Evolutionary conservation across 2,888 invertebrate species (phyloP).

Genomic region (Archaeoteleia sp.): DNA sequence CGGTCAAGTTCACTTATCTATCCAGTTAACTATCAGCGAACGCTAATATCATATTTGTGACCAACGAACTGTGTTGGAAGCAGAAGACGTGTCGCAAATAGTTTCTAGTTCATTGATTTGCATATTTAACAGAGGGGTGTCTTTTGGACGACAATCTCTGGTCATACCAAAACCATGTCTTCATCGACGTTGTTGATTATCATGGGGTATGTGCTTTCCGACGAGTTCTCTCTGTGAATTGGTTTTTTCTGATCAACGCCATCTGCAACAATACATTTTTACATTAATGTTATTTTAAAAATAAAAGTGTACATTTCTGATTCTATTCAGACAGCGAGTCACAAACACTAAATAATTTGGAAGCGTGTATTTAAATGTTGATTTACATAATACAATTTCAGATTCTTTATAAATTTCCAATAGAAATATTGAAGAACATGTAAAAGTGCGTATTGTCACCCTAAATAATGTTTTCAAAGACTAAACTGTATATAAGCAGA

Average conservation of each 20-base stretch:
- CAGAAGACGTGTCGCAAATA: constrained; percentile 57
- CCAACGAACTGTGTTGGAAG: constrained; percentile 46
- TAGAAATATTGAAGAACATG: too few species aligned
- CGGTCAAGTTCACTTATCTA: constrained; percentile 59
- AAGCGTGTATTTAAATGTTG: too few species aligned
- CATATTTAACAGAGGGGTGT: constrained; percentile 54
- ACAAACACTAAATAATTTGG: too few species aligned
- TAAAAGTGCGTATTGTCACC: too few species aligned
- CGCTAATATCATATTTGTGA: constrained; percentile 45
- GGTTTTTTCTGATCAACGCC: constrained; percentile 70
- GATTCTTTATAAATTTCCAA: too few species aligned
- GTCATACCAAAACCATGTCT: constrained; percentile 75
- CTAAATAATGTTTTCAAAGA: too few species aligned
- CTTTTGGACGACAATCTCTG: constrained; percentile 57
- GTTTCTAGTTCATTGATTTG: constrained; percentile 61
- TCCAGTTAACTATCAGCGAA: constrained; percentile 53
- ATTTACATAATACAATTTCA: too few species aligned
- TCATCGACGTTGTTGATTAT: constrained; percentile 70
- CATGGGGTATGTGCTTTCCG: constrained; percentile 71
- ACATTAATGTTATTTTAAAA: too few species aligned
- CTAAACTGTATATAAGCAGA: too few species aligned
- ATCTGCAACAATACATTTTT: constrained; percentile 59
- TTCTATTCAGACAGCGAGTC: too few species aligned
- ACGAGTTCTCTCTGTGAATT: constrained; percentile 72
- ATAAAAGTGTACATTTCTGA: too few species aligned